Base-by-base conservation (phyloP, 1,140 invertebrate genomes). In the Tachypleus tridentatus region DNA sequence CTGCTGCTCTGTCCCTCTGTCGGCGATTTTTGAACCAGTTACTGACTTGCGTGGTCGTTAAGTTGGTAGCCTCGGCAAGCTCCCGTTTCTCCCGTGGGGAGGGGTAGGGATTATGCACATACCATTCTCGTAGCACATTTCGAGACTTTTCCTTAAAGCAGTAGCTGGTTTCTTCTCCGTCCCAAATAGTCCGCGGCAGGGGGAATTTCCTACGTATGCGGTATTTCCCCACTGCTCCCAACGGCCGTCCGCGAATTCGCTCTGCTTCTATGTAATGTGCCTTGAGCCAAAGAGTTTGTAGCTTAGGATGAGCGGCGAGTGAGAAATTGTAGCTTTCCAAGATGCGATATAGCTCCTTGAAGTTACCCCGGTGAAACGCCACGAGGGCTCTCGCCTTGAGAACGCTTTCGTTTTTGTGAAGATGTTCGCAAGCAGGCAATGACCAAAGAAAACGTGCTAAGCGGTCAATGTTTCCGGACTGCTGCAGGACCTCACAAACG, bases 21-120 rank as follows among this genome's bases (percentile, higher is more conserved):
- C 95, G 77, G 70, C 94, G 81, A 76, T 98, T 98, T 77, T 98
- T 98, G 80, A 99, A 99, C 96, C 96, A 99, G 79, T 99, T 99
- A 64, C 89, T 91, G 48, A 74, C 93, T 79, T 97, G 93, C 0
- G 90, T 94, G 57, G 93, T 76, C 0, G 90, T 94, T 5, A 97
- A 79, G 1, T 90, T 91, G 0, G 94, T 97, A 73, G 87, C 86
- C 77, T 89, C 86, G 5, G 93, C 86, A 9, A 98, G 78, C n/a
- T 85, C 86, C 67, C 88, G 84, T 76, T 98, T 98, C 75, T 98
- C 94, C 71, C 97, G 93, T 0, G 91, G 91, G 0, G 89, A 96
- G 0, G 95, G 95, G 77, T 98, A 98, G 70, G 63, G 57, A 59
- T 71, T 71, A 52, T 70, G 64, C 53, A 82, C 80, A 75, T 92